Base-by-base conservation (phyloP, 2,797 vertebrate species). In the Sebastiscus albofasciatus region DNA sequence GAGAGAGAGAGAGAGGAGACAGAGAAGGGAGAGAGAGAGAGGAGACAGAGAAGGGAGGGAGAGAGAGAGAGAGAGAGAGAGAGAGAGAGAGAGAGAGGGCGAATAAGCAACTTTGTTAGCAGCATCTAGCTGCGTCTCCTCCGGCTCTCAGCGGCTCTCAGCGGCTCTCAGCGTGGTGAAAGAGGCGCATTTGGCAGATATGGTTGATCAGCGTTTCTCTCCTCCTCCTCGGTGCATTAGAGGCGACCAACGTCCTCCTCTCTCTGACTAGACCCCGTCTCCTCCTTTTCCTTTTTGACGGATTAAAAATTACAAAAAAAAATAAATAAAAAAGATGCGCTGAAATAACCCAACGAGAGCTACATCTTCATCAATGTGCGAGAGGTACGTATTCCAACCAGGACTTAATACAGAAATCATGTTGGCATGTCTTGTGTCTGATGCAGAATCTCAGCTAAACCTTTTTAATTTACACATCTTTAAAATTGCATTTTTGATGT, bases 91-190 rank as follows among this genome's bases (percentile, higher is more conserved):
- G 36, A 13, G 12, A 36, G 36, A 36, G 12, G 36, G 87, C 81
- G 84, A 83, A 84, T 82, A 92, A 94, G 94, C 90, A 95, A 96
- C 95, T 95, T 42, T 54, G 89, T 93, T 92, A 86, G 92, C 93
- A 93, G 94, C 92, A 87, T 18, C 14, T 87, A 93, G 93, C 95
- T 79, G 81, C 83, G 88, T 94, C 93, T 95, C 95, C 90, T 82
- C 94, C 36, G 36, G 36, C 36, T 36, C 34, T 34, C 34, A 34
- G 10, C 36, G 13, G 36, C 13, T 39, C 36, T 36, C 36, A 36
- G 36, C 36, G 36, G 36, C 36, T 39, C 36, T 39, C 89, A 79
- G 90, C 90, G 87, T 82, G 92, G 88, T 88, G 64, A 76, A 79
- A 84, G 81, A 89, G 80, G 83, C 85, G 80, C 91, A 59, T 86